Evolutionary conservation across 2,888 invertebrate species (phyloP).

Genomic region (Erebia ligea): DNA sequence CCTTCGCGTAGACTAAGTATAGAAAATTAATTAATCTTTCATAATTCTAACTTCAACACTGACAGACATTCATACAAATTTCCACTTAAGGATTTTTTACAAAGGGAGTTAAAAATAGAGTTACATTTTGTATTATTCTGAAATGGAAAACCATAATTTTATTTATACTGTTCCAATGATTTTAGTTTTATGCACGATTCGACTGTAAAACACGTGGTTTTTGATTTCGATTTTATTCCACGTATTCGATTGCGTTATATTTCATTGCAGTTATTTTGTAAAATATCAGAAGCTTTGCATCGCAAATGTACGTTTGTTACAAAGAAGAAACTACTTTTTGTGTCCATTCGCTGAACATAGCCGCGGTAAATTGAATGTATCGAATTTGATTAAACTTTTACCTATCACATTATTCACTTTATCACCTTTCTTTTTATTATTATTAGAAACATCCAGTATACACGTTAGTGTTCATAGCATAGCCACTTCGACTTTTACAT

Average conservation of each 20-base stretch:
- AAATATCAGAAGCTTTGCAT: conserved; percentile 2
- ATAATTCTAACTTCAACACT: no score
- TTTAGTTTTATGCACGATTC: conserved; percentile 26
- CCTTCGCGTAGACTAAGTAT: no score
- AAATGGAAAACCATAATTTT: conserved; percentile 35
- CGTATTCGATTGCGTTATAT: conserved; percentile 13
- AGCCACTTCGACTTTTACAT: no score
- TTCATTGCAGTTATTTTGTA: conserved; percentile 12
- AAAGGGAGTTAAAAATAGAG: conserved; percentile 57
- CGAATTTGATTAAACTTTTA: no score
- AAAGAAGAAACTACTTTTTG: no score
- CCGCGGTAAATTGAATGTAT: no score
- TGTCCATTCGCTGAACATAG: no score
- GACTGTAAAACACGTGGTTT: conserved; percentile 9
- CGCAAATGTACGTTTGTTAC: background rate
- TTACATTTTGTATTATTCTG: conserved; percentile 49
- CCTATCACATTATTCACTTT: no score
- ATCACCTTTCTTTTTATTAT: no score
- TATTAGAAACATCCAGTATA: no score
- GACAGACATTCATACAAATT: conserved; percentile 45
- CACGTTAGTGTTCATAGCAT: no score
- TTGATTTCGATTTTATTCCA: conserved; percentile 15
- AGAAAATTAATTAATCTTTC: no score
- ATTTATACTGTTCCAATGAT: conserved; percentile 26
- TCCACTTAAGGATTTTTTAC: conserved; percentile 38